Percentiles rank a stretch among this genome's conserved stretches.
phyloP scores from a whole-genome alignment of 1,140 invertebrate species.

The Drosophila mayri region DNA sequence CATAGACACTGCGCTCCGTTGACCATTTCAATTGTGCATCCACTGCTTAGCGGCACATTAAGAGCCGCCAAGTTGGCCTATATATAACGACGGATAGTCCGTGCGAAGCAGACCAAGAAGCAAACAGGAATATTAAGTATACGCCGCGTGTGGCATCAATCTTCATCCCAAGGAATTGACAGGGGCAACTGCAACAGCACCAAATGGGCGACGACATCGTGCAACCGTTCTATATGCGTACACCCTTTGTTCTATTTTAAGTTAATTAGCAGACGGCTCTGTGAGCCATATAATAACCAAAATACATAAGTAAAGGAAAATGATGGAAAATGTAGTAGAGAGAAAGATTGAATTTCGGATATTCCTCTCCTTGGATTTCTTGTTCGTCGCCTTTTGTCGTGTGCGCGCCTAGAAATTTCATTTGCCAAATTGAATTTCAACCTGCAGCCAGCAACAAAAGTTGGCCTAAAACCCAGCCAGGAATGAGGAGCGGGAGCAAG shows the following conservation, averaged over 20 bases:
- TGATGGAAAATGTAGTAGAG: neutral
- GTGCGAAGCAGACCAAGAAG: conserved; percentile 8
- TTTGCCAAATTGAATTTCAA: conserved; percentile 79
- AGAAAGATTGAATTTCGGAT: conserved; percentile 33
- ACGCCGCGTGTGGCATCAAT: conserved; percentile 71
- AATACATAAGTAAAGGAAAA: conserved; percentile 45
- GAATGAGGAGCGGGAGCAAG: conserved; percentile 21
- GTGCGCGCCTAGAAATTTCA: conserved; percentile 64
- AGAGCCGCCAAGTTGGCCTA: conserved; percentile 45
- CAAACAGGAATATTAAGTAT: conserved; percentile 48
- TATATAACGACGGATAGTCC: conserved; percentile 22
- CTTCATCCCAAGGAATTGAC: conserved; percentile 58
- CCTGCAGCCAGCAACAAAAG: conserved; percentile 50
- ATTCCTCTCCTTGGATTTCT: conserved; percentile 21
- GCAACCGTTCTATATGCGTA: conserved; percentile 54
- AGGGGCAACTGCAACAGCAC: conserved; percentile 38
- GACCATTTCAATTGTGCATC: conserved; percentile 61
- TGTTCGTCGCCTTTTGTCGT: conserved; percentile 28
- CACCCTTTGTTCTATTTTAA: conserved; percentile 61
- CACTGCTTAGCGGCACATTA: conserved; percentile 57
- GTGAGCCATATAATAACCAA: conserved; percentile 51
- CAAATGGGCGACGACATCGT: conserved; percentile 72
- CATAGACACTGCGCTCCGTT: conserved; percentile 60
- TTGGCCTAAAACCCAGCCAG: conserved; percentile 64
- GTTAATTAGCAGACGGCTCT: conserved; percentile 76